Evolutionary conservation across 2,888 invertebrate genomes (phyloP).

Genomic region (Prosapia bicincta): DNA sequence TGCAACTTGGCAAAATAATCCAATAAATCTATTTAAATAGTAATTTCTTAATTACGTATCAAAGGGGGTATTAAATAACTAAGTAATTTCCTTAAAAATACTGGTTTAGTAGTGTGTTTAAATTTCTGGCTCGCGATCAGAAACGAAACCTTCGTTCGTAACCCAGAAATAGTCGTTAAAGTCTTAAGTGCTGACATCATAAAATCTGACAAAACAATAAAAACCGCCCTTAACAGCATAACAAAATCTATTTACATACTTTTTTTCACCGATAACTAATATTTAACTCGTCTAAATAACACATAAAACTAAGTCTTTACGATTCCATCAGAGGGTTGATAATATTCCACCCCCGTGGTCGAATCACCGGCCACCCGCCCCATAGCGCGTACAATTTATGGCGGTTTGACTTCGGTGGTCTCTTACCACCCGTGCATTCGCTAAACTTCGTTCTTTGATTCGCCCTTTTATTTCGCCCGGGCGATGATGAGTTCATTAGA

Average conservation of each 20-base stretch:
- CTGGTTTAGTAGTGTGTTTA: too few relatives aligned
- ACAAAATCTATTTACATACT: neutral
- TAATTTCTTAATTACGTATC: too few relatives aligned
- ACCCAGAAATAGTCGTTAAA: neutral
- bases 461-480: neutral
- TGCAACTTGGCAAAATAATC: too few relatives aligned
- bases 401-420: neutral
- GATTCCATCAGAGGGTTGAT: neutral
- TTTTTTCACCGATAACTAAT: neutral
- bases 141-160: too few relatives aligned
- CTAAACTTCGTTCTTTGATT: neutral
- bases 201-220: neutral
- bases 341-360: neutral
- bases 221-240: neutral
- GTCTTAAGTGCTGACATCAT: neutral
- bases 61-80: too few relatives aligned
- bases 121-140: too few relatives aligned
- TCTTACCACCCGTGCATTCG: neutral
- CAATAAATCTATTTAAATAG: too few relatives aligned
- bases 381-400: neutral
- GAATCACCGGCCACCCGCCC: neutral
- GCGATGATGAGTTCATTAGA: neutral
- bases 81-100: too few relatives aligned
- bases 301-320: neutral
- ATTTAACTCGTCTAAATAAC: neutral